Percentiles rank a stretch among this genome's conserved stretches.
These are phyloP conservation scores for Atractosteus spatula DNA, from an alignment of 2,113 vertebrate species.

Conservation along the genomic window DNA sequence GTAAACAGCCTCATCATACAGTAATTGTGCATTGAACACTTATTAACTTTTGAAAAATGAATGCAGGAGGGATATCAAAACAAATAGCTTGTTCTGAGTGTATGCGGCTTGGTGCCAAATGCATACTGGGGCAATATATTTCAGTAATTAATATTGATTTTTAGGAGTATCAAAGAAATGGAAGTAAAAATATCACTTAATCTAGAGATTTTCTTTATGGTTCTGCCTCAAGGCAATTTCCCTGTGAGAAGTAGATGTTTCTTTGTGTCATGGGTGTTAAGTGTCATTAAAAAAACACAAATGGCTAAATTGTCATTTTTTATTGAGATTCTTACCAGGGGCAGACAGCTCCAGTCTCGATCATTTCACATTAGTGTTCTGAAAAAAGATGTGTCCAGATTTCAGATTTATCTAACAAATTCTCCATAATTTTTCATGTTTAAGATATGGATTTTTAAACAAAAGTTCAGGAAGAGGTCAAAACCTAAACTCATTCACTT, in stretches of 20 bases:
- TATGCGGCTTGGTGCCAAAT: background rate
- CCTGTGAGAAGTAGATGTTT: background rate
- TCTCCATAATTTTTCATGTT: too few species aligned
- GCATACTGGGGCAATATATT: slow-evolving; percentile 2
- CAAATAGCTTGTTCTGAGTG: background rate
- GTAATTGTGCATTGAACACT: background rate
- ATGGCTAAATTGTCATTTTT: background rate
- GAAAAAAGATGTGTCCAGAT: background rate
- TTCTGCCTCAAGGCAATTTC: background rate
- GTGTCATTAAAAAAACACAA: background rate
- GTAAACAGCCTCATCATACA: background rate
- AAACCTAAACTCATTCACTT: too few species aligned
- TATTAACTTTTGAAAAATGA: slow-evolving; percentile 7
- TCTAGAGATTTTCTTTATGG: background rate
- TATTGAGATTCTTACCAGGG: background rate
- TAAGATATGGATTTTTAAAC: too few species aligned
- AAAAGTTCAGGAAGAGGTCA: too few species aligned
- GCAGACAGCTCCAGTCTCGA: background rate
- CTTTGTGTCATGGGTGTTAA: background rate
- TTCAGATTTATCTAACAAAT: too few species aligned
- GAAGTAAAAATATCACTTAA: background rate
- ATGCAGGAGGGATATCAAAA: background rate
- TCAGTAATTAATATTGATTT: slow-evolving; percentile 14
- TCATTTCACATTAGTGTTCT: background rate
- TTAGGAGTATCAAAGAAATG: background rate